Conservation (phyloP, 2,888 invertebrate genomes). For the Lysandra coridon region DNA sequence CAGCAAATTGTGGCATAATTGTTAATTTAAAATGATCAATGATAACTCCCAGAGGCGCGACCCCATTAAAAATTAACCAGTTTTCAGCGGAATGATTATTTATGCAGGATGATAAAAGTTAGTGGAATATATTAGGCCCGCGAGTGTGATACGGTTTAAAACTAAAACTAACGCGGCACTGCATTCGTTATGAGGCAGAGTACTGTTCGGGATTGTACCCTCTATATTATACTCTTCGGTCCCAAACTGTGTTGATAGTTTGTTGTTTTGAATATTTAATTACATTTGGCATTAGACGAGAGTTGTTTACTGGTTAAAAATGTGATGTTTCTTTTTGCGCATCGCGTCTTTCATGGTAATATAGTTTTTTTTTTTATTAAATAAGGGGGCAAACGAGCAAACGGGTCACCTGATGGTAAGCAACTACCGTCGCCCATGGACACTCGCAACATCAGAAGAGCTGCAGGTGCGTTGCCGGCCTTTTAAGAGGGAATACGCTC, state of each 20-base stretch:
- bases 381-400: no score
- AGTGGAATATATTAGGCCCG: slow-evolving; percentile 18
- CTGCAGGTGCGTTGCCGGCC: no score
- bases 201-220: slow-evolving; percentile 10
- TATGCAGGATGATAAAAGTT: slow-evolving; percentile 29
- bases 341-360: no score
- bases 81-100: slow-evolving; percentile 18
- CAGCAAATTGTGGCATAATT: background rate
- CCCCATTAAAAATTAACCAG: slow-evolving; percentile 7
- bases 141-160: slow-evolving; percentile 28
- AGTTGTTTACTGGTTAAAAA: background rate
- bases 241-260: background rate
- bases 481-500: no score
- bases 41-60: slow-evolving; percentile 13
- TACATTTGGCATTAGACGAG: background rate
- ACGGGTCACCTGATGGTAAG: no score
- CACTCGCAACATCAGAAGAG: no score
- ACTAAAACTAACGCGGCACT: slow-evolving; percentile 23
- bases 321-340: background rate
- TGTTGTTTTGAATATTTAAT: slow-evolving; percentile 5
- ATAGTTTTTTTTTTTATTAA: no score
- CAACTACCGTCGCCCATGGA: no score
- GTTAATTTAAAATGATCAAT: slow-evolving; percentile 13
- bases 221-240: background rate
- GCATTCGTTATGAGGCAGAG: slow-evolving; percentile 24